Percentiles rank a stretch among this genome's conserved stretches.
Evolutionary conservation across 30 jellyfish, hydroid and myxozoan genomes (phyloP).

Genomic region (Turritopsis dohrnii): DNA sequence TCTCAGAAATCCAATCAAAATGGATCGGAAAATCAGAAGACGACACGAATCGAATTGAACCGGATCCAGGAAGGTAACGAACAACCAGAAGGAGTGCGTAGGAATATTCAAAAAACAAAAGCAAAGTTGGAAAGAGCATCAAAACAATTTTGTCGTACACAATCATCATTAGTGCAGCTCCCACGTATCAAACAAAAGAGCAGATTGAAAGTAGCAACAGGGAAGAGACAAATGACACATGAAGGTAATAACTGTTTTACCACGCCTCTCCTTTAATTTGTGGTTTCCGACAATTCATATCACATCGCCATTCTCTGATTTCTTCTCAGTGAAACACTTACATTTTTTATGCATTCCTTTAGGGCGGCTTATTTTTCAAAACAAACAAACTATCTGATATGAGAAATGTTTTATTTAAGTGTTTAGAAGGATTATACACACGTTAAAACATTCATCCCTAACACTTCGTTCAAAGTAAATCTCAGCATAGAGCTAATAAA

Average conservation of each 20-base stretch:
- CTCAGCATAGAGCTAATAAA: no score
- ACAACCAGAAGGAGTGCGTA: neutral
- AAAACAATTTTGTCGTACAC: neutral
- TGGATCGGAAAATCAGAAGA: neutral
- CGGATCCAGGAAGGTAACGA: neutral
- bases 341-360: neutral
- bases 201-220: neutral
- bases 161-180: neutral
- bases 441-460: no score
- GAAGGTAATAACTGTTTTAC: neutral
- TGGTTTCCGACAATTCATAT: neutral
- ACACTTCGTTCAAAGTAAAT: no score
- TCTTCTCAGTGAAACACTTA: neutral
- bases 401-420: no score
- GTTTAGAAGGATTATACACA: no score
- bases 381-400: no score
- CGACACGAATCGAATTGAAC: neutral
- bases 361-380: no score
- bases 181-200: neutral
- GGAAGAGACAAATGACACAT: neutral
- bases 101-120: neutral
- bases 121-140: neutral
- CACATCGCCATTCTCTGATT: neutral
- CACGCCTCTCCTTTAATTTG: neutral
- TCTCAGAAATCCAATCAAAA: neutral